A percentile compares a stretch with the other conserved stretches of the same genome.
Evolutionary conservation across 2,888 invertebrate species (phyloP).

Genomic region (Hypolimnas misippus): DNA sequence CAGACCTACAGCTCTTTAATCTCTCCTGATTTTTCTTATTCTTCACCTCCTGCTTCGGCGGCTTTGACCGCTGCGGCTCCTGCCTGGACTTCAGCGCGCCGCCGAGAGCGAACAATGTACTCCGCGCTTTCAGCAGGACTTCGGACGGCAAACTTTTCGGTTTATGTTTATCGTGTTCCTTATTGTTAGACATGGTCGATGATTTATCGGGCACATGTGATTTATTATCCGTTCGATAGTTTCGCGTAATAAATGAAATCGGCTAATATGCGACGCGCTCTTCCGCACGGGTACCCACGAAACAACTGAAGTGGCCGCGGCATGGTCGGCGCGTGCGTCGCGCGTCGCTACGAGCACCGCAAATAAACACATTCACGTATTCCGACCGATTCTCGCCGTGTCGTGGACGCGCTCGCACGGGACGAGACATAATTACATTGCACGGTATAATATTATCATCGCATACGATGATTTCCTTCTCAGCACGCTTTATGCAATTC

Average conservation of each 20-base stretch:
- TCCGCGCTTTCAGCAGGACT: conserved; percentile 74
- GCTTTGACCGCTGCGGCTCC: conserved; percentile 57
- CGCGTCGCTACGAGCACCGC: conserved; percentile 68
- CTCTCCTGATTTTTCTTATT: conserved; percentile 69
- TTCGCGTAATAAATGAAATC: conserved; percentile 34
- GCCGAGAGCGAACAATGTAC: conserved; percentile 72
- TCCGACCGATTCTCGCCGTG: conserved; percentile 17
- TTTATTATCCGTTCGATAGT: conserved; percentile 38
- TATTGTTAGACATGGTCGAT: conserved; percentile 68
- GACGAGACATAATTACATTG: conserved; percentile 18
- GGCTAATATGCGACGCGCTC: conserved; percentile 55
- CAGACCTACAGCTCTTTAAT: conserved; percentile 68
- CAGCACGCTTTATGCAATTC: neutral
- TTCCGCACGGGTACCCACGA: conserved; percentile 59
- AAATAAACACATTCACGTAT: conserved; percentile 72
- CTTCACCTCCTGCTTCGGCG: conserved; percentile 74
- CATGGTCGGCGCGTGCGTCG: conserved; percentile 70
- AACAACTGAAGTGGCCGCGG: conserved; percentile 69
- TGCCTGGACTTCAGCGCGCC: conserved; percentile 77
- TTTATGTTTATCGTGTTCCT: conserved; percentile 67
- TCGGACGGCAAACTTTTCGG: conserved; percentile 75
- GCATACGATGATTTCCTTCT: neutral
- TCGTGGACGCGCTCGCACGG: conserved; percentile 15
- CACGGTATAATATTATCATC: conserved; percentile 15
- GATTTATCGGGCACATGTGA: conserved; percentile 48